Conservation (phyloP, 2,888 invertebrate species). For the Mechanitis messenoides region DNA sequence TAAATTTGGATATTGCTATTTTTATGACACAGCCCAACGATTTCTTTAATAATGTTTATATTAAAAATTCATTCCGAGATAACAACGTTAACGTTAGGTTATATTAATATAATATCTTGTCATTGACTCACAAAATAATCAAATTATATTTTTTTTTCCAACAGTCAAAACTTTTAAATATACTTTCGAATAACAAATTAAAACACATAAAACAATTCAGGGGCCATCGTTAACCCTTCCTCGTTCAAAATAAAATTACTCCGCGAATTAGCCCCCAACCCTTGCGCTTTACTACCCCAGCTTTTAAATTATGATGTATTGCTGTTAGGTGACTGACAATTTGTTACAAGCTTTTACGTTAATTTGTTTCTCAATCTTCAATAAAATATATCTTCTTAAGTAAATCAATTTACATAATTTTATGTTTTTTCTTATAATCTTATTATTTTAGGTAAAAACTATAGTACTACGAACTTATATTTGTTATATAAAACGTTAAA, state of each 20-base stretch:
- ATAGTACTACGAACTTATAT: too few relatives aligned
- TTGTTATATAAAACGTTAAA: background rate
- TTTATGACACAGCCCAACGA: constrained; percentile 11
- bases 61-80: background rate
- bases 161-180: constrained; percentile 34
- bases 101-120: too few relatives aligned
- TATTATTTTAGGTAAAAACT: too few relatives aligned
- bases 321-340: constrained; percentile 27
- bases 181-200: constrained; percentile 62
- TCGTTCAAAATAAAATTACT: constrained; percentile 60
- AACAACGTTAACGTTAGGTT: too few relatives aligned
- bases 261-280: constrained; percentile 50
- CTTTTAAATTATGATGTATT: constrained; percentile 54
- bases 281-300: constrained; percentile 35
- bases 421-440: too few relatives aligned
- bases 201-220: constrained; percentile 67
- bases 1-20: constrained; percentile 28
- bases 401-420: too few relatives aligned
- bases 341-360: constrained; percentile 6
- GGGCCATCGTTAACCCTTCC: constrained; percentile 61
- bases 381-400: too few relatives aligned
- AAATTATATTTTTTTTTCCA: constrained; percentile 2
- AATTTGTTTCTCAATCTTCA: background rate
- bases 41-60: constrained; percentile 9
- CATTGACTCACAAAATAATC: too few relatives aligned